These are phyloP conservation scores for Troglohyphantes excavatus DNA, from an alignment of 2,888 invertebrate genomes.

Conservation along the genomic window DNA sequence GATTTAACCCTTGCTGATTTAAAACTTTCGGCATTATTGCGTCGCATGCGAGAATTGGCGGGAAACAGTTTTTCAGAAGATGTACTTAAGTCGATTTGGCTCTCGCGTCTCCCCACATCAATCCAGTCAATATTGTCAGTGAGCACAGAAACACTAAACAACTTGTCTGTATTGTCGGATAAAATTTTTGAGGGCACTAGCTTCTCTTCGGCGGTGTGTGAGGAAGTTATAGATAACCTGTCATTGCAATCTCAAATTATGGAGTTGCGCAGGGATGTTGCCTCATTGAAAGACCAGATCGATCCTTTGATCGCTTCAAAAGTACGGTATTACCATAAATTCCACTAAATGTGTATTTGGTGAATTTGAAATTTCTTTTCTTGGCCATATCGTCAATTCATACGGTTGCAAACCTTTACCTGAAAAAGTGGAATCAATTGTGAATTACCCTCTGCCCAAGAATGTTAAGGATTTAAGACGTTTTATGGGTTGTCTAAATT, in stretches of 20 bases:
- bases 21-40: not conserved
- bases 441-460: not conserved
- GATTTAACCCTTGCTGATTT: not conserved
- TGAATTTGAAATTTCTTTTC: not conserved
- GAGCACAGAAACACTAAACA: not conserved
- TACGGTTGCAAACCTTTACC: not conserved
- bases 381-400: not conserved
- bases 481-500: not conserved
- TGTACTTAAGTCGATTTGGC: not conserved
- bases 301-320: not conserved
- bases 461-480: not conserved
- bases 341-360: not conserved
- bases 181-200: not conserved
- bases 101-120: not conserved
- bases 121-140: conserved; percentile 2
- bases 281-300: not conserved
- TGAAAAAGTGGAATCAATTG: not conserved
- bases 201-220: not conserved
- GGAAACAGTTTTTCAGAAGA: not conserved
- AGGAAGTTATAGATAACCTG: not conserved
- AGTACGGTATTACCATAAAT: not conserved
- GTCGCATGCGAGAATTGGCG: not conserved
- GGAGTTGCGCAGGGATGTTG: not conserved
- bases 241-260: not conserved
- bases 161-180: not conserved